Evolutionary conservation across 2,113 vertebrate species (phyloP), one percentile per base, ranked within the genome.

Genomic region (Sebastes fasciatus): DNA sequence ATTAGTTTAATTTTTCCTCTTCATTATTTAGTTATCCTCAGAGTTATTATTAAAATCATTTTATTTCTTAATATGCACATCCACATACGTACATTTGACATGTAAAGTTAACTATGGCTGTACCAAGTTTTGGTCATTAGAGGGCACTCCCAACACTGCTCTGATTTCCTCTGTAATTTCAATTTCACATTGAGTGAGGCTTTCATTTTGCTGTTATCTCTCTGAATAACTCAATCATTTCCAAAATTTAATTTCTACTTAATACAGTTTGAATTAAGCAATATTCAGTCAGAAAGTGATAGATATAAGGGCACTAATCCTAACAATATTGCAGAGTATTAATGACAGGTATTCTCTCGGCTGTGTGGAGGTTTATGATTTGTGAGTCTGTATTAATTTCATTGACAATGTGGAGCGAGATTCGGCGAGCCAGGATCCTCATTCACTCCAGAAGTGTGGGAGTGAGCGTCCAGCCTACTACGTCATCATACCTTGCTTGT

Each of bases 111-210:
- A 6, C 58, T 45, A 5, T 43, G 10, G 68, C 21, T 73, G 51
- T 73, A 66, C 3, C 51, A 17, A 0, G 8, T 48, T 48, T 58
- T 0, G 0, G 61, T 73, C 69, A 58, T 80, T 49, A 80, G 61
- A 80, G 69, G 78, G 69, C 78, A 58, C 78, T 65, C n/a, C 34
- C 49, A 42, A 58, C 60, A 64, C 62, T 65, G 34, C 34, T 34
- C 34, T 34, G 34, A 34, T 34, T 34, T 34, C 34, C 3, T 34
- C 34, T 34, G 34, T 34, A 34, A 34, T 34, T n/a, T 40, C 7
- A 10, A 52, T 54, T 12, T 40, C 13, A 42, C 49, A 12, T n/a
- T 42, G 17, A 42, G 10, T 54, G 17, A 70, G 17, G 34, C 42
- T 55, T 55, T 34, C 34, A 55, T 55, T n/a, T 51, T n/a, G 4